Base-by-base conservation (phyloP, 2,797 vertebrate genomes). In the Spinibarbus caldwelli region DNA sequence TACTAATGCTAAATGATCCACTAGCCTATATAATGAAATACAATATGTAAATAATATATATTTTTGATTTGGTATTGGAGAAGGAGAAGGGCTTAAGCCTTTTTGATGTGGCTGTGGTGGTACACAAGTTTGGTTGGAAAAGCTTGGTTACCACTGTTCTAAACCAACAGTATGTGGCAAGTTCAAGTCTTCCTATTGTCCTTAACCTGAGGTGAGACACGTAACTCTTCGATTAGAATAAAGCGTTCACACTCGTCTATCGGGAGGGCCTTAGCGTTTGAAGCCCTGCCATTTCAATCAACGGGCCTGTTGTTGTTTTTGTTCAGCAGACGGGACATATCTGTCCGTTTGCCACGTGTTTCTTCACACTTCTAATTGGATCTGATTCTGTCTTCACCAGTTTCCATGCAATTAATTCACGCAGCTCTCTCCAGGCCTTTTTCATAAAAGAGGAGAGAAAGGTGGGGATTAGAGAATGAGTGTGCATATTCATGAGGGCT, bases 221-320 rank as follows among this genome's bases (percentile, higher is more conserved):
- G 57, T 89, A 80, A 70, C 67, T 84, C 80, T 80, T 82, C 88
- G 84, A 78, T 88, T 85, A 86, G 49, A 59, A 64, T 19, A n/a
- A 85, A 72, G n/a, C 26, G 11, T 81, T 84, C 57, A 38, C 8
- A 31, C 23, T 14, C 23, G n/a, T 85, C 84, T 59, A 4, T 79
- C 6, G 72, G 76, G 71, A 64, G 21, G 67, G 29, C 12, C 41
- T 12, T 54, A 31, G 7, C 91, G 93, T 94, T 95, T 94, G 93
- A 95, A 94, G 92, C 86, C 85, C 88, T 93, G 93, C 94, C 93
- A 93, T 95, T 93, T 93, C 91, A 94, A 94, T 94, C 93, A 93
- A 88, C 38, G 34, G 31, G 82, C 41, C 91, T 93, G 94, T 93
- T 93, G 93, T 94, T 94, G 85, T 81, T 84, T 88, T 79, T 89